Conservation (phyloP, 2,797 vertebrate genomes). For the Hipposideros larvatus region DNA sequence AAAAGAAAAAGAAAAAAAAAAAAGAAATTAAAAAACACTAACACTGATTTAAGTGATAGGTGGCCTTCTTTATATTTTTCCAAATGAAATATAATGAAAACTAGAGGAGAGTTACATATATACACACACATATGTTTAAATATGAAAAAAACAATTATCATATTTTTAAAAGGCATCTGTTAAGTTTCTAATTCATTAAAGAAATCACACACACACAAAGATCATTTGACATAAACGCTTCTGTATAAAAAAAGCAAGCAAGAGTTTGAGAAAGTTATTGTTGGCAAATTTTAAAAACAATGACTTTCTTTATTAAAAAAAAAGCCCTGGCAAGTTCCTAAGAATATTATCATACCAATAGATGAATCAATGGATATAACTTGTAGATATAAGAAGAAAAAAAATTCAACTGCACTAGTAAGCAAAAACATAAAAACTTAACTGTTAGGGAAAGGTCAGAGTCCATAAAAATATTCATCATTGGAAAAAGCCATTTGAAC, state of each 20-base stretch:
- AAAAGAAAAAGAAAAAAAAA: no score
- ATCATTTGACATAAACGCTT: background rate
- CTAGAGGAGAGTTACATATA: background rate
- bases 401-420: background rate
- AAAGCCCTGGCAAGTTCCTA: background rate
- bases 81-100: background rate
- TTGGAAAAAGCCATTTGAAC: background rate
- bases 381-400: background rate
- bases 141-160: background rate
- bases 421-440: conserved; percentile 19
- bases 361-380: background rate
- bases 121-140: background rate
- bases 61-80: background rate
- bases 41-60: background rate
- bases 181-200: background rate
- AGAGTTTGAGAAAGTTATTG: background rate
- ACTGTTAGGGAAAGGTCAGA: background rate
- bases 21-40: background rate
- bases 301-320: background rate
- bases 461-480: background rate
- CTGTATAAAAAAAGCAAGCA: background rate
- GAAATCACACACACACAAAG: background rate
- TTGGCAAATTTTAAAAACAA: background rate
- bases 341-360: background rate
- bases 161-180: background rate